phyloP scores from a whole-genome alignment of 2,797 vertebrate genomes.

The Tadarida brasiliensis region DNA sequence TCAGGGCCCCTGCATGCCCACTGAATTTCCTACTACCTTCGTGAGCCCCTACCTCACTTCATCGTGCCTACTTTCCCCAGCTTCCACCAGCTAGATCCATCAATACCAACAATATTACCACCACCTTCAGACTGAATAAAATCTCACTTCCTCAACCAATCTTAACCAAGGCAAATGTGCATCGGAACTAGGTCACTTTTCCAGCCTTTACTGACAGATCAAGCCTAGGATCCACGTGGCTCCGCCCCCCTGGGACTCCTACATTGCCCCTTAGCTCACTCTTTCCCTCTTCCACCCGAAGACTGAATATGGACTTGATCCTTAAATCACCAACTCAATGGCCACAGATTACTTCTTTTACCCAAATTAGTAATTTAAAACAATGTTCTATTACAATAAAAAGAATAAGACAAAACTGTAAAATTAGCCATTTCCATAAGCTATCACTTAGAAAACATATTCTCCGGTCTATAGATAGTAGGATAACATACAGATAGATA shows the following conservation, averaged over 20 bases:
- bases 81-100: background rate
- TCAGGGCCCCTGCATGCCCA: background rate
- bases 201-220: background rate
- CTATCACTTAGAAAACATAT: conserved; percentile 10
- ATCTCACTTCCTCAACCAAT: background rate
- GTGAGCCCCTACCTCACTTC: background rate
- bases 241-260: background rate
- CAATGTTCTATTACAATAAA: background rate
- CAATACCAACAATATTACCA: too few species aligned
- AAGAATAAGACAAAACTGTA: conserved; percentile 17
- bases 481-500: background rate
- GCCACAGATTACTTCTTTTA: conserved; percentile 11
- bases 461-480: background rate
- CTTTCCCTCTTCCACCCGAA: background rate
- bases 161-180: background rate
- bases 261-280: background rate
- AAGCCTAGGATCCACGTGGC: background rate
- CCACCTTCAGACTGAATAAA: background rate
- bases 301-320: background rate
- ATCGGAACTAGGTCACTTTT: conserved; percentile 22
- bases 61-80: background rate
- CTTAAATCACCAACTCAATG: conserved; percentile 26
- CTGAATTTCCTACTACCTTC: background rate
- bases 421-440: background rate
- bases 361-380: conserved; percentile 11